Conservation (phyloP, 1,140 invertebrate species). For the Vollenhovia emeryi region DNA sequence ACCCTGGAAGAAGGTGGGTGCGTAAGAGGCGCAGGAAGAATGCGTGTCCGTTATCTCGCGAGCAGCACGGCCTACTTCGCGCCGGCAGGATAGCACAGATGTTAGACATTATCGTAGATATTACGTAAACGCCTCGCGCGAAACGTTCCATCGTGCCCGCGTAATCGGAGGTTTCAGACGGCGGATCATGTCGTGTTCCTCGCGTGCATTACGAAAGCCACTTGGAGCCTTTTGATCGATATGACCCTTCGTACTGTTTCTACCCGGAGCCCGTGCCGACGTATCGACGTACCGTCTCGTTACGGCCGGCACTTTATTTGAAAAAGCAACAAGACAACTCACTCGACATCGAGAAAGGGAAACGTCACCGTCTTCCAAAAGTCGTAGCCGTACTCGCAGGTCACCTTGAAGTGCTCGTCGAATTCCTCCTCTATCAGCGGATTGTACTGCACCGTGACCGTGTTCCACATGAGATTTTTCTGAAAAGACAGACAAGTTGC, state of each 20-base stretch:
- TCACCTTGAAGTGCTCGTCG: constrained; percentile 98
- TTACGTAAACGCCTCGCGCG: constrained; percentile 50
- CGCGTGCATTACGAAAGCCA: background rate
- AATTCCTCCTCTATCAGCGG: constrained; percentile 97
- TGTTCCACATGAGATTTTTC: constrained; percentile 99
- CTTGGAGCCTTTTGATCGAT: background rate
- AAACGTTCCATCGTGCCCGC: constrained; percentile 33
- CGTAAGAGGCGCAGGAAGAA: constrained; percentile 46
- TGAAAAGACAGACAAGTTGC: constrained; percentile 83
- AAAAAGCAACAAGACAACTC: constrained; percentile 84
- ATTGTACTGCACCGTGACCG: constrained; percentile 97
- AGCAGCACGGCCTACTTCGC: constrained; percentile 51
- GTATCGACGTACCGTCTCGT: background rate
- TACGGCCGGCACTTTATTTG: background rate
- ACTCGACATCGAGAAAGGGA: constrained; percentile 97
- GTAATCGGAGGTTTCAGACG: constrained; percentile 42
- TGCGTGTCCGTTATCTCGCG: constrained; percentile 62
- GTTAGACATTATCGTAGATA: constrained; percentile 55
- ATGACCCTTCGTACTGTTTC: constrained; percentile 11
- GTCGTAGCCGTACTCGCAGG: constrained; percentile 97
- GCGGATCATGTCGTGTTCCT: constrained; percentile 3
- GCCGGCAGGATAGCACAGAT: constrained; percentile 40
- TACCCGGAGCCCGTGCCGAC: background rate
- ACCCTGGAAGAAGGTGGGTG: constrained; percentile 87
- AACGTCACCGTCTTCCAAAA: constrained; percentile 99